Evolutionary conservation across 2,888 invertebrate species (phyloP).

Genomic region (Nebria brevicollis): DNA sequence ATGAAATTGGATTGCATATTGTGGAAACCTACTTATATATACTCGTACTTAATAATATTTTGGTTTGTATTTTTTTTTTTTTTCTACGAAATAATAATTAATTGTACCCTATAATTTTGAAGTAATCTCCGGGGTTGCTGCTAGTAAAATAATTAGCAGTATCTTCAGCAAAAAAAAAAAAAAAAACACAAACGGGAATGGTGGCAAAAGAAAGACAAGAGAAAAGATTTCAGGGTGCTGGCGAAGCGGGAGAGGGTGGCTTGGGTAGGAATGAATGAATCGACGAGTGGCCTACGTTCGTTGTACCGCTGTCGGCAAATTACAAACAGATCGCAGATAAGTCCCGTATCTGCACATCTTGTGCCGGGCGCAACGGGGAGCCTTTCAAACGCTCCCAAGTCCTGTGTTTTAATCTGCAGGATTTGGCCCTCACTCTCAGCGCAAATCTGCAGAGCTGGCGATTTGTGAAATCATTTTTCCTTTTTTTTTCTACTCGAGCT

Average conservation of each 20-base stretch:
- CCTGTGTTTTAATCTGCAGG: constrained; percentile 45
- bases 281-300: constrained; percentile 20
- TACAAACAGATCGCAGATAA: constrained; percentile 30
- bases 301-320: constrained; percentile 22
- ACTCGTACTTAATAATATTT: too few species aligned
- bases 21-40: too few species aligned
- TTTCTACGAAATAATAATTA: too few species aligned
- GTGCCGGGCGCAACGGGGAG: constrained; percentile 2
- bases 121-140: not conserved
- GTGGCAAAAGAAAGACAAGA: not conserved
- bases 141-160: constrained; percentile 7
- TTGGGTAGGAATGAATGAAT: constrained; percentile 12
- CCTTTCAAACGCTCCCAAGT: constrained; percentile 4
- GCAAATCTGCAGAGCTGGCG: constrained; percentile 23
- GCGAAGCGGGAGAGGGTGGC: constrained; percentile 2
- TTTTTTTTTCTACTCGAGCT: not conserved
- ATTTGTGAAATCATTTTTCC: constrained; percentile 29
- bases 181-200: constrained; percentile 8
- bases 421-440: constrained; percentile 27
- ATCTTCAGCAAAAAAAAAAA: not conserved
- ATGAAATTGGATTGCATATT: too few species aligned
- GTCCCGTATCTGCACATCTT: constrained; percentile 26
- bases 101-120: not conserved
- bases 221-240: not conserved
- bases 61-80: too few species aligned